phyloP scores from a whole-genome alignment of 1,140 invertebrate genomes.

The Thaumetopoea pityocampa region DNA sequence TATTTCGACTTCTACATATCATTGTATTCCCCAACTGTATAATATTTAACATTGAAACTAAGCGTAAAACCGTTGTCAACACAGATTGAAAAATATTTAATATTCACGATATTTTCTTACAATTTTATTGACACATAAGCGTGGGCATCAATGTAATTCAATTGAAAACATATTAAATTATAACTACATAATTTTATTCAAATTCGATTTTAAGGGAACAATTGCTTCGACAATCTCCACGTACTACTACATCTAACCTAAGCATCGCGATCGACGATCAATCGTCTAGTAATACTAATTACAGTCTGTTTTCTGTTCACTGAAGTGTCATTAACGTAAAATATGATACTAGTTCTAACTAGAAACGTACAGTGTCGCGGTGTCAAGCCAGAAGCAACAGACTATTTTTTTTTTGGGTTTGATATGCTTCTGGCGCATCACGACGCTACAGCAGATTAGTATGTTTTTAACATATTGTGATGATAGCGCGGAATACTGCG shows the following conservation, averaged over 20 bases:
- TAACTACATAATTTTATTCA: slow-evolving; percentile 17
- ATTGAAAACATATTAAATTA: slow-evolving; percentile 17
- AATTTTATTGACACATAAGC: slow-evolving; percentile 50
- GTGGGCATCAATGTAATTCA: slow-evolving; percentile 25
- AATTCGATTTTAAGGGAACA: slow-evolving; percentile 9
- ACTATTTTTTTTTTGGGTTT: too few relatives aligned
- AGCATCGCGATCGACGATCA: slow-evolving; percentile 6
- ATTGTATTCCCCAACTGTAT: slow-evolving; percentile 62
- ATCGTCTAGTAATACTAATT: slow-evolving; percentile 16
- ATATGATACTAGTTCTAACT: too few relatives aligned
- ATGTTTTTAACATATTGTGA: too few relatives aligned
- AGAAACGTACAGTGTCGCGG: too few relatives aligned
- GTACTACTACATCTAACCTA: slow-evolving; percentile 9
- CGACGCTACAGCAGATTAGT: too few relatives aligned
- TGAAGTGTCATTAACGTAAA: too few relatives aligned
- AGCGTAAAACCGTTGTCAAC: slow-evolving; percentile 46
- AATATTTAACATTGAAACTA: slow-evolving; percentile 42
- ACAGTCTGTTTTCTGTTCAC: slow-evolving; percentile 20
- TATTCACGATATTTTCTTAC: slow-evolving; percentile 32
- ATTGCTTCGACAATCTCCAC: slow-evolving; percentile 17
- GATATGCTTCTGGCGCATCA: too few relatives aligned
- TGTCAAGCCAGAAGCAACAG: too few relatives aligned
- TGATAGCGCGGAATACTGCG: too few relatives aligned
- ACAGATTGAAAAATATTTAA: slow-evolving; percentile 59
- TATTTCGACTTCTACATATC: neutral